Conservation (phyloP, 2,797 vertebrate genomes). For the Gobio occitaniae region DNA sequence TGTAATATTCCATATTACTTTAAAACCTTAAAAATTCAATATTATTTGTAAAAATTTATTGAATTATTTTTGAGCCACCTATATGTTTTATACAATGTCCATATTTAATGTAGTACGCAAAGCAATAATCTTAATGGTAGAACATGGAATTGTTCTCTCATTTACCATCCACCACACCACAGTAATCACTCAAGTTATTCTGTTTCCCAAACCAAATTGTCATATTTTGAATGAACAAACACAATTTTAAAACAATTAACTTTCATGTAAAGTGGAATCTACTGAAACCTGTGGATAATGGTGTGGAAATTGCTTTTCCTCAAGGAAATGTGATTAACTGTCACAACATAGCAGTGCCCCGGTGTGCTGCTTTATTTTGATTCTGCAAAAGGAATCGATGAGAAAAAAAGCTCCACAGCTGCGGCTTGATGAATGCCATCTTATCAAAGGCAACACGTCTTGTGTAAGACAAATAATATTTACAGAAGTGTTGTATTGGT, state of each 20-base stretch:
- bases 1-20: not conserved
- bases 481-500: conserved; percentile 9
- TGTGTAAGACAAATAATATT: no score
- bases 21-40: not conserved
- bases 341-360: not conserved
- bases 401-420: not conserved
- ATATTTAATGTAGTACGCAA: not conserved
- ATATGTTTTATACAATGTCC: not conserved
- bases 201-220: not conserved
- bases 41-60: no score
- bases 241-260: conserved; percentile 16
- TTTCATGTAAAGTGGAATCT: not conserved
- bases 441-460: no score
- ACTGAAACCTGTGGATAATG: conserved; percentile 16
- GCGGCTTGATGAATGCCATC: no score
- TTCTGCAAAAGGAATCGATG: not conserved
- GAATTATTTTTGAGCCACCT: not conserved
- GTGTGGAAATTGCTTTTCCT: conserved; percentile 43
- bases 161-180: not conserved
- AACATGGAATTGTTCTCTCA: not conserved
- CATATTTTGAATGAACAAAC: conserved; percentile 19
- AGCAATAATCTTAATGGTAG: not conserved
- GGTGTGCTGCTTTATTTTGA: conserved; percentile 5
- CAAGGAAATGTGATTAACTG: conserved; percentile 30
- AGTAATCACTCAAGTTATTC: not conserved